Evolutionary conservation across 2,888 invertebrate species (phyloP).

Genomic region (Drosophila birchii): DNA sequence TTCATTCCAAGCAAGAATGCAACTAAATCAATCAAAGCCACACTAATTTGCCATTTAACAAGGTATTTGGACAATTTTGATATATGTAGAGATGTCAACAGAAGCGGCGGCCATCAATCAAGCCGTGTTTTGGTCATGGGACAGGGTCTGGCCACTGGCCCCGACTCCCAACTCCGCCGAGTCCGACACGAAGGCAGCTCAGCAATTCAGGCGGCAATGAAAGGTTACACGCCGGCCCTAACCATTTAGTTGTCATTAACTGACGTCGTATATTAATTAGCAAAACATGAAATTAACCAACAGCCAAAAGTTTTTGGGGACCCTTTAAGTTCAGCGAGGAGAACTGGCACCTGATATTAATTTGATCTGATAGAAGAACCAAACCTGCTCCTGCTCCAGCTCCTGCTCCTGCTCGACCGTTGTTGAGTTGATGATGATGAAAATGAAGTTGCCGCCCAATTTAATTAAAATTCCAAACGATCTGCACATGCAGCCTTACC

Average conservation of each 20-base stretch:
- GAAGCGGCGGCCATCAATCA: constrained; percentile 72
- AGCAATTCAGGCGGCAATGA: constrained; percentile 6
- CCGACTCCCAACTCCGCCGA: not conserved
- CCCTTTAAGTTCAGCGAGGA: constrained; percentile 18
- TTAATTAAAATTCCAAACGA: constrained; percentile 83
- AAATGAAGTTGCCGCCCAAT: constrained; percentile 82
- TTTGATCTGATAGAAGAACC: constrained; percentile 62
- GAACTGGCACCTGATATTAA: constrained; percentile 66
- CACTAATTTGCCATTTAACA: constrained; percentile 85
- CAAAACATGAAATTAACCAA: constrained; percentile 76
- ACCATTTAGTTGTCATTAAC: constrained; percentile 69
- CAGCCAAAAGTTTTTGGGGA: constrained; percentile 21
- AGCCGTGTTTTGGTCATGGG: constrained; percentile 52
- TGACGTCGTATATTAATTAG: constrained; percentile 77
- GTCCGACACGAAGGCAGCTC: not conserved
- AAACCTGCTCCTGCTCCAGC: constrained; percentile 27
- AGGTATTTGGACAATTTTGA: constrained; percentile 84
- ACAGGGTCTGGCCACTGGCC: constrained; percentile 19
- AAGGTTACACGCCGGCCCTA: constrained; percentile 54
- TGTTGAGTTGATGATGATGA: constrained; percentile 71
- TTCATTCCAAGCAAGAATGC: constrained; percentile 79
- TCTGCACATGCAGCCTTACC: constrained; percentile 63
- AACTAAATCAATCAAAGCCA: constrained; percentile 83
- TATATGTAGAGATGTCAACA: constrained; percentile 82
- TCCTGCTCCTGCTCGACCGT: constrained; percentile 26